Evolutionary conservation across 2,113 vertebrate genomes (phyloP).

Genomic region (Microcebus lehilahytsara): DNA sequence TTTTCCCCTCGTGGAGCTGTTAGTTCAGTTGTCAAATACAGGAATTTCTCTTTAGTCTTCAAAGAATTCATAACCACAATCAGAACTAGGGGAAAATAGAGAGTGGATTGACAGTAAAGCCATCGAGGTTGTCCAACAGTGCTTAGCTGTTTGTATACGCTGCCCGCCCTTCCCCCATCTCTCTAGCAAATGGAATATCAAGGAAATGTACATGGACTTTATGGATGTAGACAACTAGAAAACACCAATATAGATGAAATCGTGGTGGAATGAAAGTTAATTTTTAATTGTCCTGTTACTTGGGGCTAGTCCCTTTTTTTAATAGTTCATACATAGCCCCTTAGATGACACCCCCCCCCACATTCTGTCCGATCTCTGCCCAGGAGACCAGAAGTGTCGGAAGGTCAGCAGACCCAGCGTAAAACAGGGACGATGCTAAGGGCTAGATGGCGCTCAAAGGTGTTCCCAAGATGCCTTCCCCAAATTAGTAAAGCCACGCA

Average conservation of each 20-base stretch:
- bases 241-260: neutral
- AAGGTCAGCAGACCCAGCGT: neutral
- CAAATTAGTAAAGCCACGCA: neutral
- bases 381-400: neutral
- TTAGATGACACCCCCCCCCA: neutral
- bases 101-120: neutral
- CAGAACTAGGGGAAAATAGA: neutral
- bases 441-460: neutral
- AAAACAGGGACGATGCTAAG: neutral
- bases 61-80: slow-evolving; percentile 5
- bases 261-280: neutral
- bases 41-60: slow-evolving; percentile 6
- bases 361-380: neutral
- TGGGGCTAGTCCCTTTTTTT: neutral
- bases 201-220: neutral
- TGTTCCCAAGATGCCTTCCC: neutral
- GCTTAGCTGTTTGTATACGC: neutral
- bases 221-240: neutral
- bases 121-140: neutral
- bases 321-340: neutral
- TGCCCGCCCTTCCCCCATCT: neutral
- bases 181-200: neutral
- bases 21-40: slow-evolving; percentile 33
- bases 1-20: neutral
- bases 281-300: neutral